A percentile compares a stretch with the other conserved stretches of the same genome.
phyloP scores from a whole-genome alignment of 2,113 vertebrate species.

The Vimba vimba region DNA sequence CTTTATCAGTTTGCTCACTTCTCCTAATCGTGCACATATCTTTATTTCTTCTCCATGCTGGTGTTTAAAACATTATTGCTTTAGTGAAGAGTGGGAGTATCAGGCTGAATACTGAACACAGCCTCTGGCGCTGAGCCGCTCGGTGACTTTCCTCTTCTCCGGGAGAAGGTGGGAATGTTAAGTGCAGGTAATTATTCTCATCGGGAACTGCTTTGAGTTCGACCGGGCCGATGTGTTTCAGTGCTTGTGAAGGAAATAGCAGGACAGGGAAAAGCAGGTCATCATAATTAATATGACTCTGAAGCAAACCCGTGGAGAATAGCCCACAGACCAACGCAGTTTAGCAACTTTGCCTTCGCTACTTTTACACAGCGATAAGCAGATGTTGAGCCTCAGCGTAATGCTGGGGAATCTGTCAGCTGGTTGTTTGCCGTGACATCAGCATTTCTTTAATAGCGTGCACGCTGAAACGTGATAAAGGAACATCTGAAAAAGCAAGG shows the following conservation, averaged over 20 bases:
- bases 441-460: conserved; percentile 40
- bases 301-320: conserved; percentile 47
- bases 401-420: conserved; percentile 35
- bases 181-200: conserved; percentile 66
- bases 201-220: conserved; percentile 44
- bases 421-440: conserved; percentile 40
- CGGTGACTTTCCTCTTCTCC: conserved; percentile 27
- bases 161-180: conserved; percentile 53
- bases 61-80: conserved; percentile 33
- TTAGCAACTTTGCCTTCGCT: conserved; percentile 42
- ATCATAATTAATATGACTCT: conserved; percentile 45
- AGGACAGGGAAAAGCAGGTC: conserved; percentile 51
- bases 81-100: background rate
- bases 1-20: conserved; percentile 7
- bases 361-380: conserved; percentile 48
- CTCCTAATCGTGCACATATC: background rate
- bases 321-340: conserved; percentile 37
- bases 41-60: background rate
- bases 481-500: conserved; percentile 11
- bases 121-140: background rate
- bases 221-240: conserved; percentile 40
- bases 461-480: conserved; percentile 36
- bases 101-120: conserved; percentile 3
- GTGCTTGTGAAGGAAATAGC: conserved; percentile 46
- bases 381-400: conserved; percentile 57